A percentile compares a stretch with the other conserved stretches of the same genome.
These are phyloP conservation scores for Carassius gibelio DNA, from an alignment of 2,113 vertebrate species.

Conservation along the genomic window DNA sequence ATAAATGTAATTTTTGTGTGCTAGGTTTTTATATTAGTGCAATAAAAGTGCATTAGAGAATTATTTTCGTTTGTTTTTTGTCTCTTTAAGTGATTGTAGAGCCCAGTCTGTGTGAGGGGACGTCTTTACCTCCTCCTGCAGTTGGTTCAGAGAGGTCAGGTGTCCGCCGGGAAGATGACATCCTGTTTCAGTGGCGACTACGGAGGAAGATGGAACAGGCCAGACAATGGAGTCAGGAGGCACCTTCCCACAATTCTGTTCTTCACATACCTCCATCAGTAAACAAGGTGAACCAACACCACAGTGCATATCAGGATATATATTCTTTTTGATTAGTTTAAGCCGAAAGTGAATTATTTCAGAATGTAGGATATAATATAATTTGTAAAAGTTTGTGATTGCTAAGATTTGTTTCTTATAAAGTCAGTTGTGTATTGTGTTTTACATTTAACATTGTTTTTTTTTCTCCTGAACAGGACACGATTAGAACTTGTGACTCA, in stretches of 20 bases:
- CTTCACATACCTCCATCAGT: slow-evolving; percentile 34
- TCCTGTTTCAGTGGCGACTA: slow-evolving; percentile 89
- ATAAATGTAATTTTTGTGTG: not conserved
- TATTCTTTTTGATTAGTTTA: not conserved
- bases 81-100: slow-evolving; percentile 6
- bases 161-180: slow-evolving; percentile 80
- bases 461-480: not conserved
- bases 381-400: no score
- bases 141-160: slow-evolving; percentile 23
- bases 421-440: not conserved
- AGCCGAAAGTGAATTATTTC: not conserved
- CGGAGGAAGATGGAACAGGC: slow-evolving; percentile 85
- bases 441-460: not conserved
- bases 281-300: slow-evolving; percentile 51
- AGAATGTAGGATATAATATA: not conserved
- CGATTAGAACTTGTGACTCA: not conserved
- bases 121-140: slow-evolving; percentile 15
- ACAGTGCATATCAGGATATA: not conserved
- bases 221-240: slow-evolving; percentile 53
- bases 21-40: not conserved
- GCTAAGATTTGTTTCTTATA: not conserved
- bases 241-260: slow-evolving; percentile 45
- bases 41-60: not conserved
- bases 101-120: slow-evolving; percentile 34
- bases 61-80: not conserved